phyloP scores from a whole-genome alignment of 2,797 vertebrate species.

The Emys orbicularis region DNA sequence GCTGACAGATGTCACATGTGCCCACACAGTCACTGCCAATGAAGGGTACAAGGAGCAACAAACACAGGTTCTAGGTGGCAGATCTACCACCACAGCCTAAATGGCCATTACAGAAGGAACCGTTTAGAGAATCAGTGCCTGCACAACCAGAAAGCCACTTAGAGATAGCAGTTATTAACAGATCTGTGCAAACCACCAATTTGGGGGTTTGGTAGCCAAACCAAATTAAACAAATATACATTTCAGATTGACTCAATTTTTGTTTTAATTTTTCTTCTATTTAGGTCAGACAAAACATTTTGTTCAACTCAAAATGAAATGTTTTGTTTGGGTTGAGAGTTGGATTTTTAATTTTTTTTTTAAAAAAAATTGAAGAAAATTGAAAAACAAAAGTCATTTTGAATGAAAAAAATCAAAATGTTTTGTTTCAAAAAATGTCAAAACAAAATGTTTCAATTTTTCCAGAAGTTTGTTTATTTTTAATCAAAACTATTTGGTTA shows the following conservation, averaged over 20 bases:
- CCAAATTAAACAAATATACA: neutral
- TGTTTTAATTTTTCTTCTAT: neutral
- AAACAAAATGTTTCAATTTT: neutral
- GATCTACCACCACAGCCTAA: neutral
- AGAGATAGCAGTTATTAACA: neutral
- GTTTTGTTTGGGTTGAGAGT: neutral
- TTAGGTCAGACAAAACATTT: neutral
- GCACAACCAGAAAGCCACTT: neutral
- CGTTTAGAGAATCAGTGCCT: neutral
- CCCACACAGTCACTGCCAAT: neutral
- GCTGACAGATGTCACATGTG: neutral
- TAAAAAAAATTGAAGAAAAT: neutral
- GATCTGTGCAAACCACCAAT: neutral
- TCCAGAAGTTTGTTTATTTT: neutral
- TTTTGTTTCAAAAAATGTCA: neutral
- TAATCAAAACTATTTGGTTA: neutral
- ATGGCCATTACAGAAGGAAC: neutral
- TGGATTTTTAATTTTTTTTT: neutral
- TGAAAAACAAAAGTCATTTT: neutral
- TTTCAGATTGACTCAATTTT: neutral
- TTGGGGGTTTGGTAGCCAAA: neutral
- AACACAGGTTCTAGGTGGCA: neutral
- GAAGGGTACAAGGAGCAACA: neutral
- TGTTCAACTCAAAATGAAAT: neutral
- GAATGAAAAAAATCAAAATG: neutral